These are phyloP conservation scores for Meloidogyne chitwoodi DNA, from an alignment of 1,140 invertebrate species.

Conservation along the genomic window DNA sequence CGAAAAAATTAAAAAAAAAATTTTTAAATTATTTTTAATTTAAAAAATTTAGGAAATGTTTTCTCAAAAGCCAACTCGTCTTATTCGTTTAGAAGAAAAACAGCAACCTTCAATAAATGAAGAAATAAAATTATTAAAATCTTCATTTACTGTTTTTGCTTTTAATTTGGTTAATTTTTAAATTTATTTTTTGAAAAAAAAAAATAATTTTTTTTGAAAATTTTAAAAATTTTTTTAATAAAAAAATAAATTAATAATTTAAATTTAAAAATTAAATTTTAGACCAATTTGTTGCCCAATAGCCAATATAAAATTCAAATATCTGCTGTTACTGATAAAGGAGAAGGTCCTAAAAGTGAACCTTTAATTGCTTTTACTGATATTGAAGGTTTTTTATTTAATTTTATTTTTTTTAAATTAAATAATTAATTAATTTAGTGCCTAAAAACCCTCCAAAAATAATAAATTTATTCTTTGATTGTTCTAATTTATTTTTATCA, in stretches of 20 bases:
- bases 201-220: conserved; percentile 9
- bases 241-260: background rate
- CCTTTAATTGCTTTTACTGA: conserved; percentile 46
- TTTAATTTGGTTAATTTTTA: conserved; percentile 46
- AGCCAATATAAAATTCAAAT: conserved; percentile 48
- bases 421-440: conserved; percentile 43
- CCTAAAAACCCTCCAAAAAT: conserved; percentile 32
- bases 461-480: conserved; percentile 37
- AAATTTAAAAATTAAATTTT: background rate
- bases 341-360: conserved; percentile 50
- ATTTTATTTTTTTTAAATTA: conserved; percentile 31
- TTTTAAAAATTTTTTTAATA: conserved; percentile 20
- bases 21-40: too few species aligned
- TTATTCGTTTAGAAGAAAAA: background rate
- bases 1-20: too few species aligned
- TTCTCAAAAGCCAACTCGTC: background rate
- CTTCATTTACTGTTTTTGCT: conserved; percentile 36
- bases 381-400: conserved; percentile 8
- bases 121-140: conserved; percentile 17
- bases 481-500: conserved; percentile 19
- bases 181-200: conserved; percentile 12
- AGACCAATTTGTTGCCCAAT: conserved; percentile 27
- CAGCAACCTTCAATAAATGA: background rate
- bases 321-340: conserved; percentile 50
- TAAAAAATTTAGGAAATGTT: too few species aligned